Conservation (phyloP, 2,888 invertebrate species). For the Latheticus oryzae region DNA sequence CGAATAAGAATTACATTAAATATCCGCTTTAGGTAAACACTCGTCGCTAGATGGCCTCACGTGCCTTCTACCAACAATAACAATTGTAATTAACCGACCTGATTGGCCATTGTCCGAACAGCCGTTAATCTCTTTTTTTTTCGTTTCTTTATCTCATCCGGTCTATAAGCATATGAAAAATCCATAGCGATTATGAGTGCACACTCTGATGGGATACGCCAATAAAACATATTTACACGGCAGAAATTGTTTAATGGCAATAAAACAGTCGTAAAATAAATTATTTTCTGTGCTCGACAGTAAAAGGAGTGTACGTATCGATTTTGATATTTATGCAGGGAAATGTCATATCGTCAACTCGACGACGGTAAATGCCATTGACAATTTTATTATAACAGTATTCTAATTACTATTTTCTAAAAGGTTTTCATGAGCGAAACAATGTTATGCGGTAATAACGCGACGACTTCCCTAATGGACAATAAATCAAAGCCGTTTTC, state of each 20-base stretch:
- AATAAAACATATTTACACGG: conserved; percentile 50
- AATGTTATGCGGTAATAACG: conserved; percentile 21
- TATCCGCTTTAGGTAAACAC: too few species aligned
- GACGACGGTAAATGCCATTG: conserved; percentile 41
- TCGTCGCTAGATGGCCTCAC: conserved; percentile 14
- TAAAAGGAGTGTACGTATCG: conserved; percentile 47
- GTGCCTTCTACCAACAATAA: neutral
- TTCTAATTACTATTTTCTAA: conserved; percentile 35
- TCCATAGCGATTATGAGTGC: conserved; percentile 33
- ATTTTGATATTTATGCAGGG: conserved; percentile 47
- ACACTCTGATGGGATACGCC: conserved; percentile 44
- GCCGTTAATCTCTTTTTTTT: conserved; percentile 12
- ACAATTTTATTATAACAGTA: conserved; percentile 42
- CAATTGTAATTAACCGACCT: conserved; percentile 13
- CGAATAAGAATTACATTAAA: conserved; percentile 22
- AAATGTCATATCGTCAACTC: conserved; percentile 44
- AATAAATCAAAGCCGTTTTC: conserved; percentile 22
- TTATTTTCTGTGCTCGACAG: conserved; percentile 48
- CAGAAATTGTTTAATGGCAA: conserved; percentile 50
- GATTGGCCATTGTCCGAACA: conserved; percentile 17
- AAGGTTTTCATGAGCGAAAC: conserved; percentile 32
- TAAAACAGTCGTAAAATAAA: conserved; percentile 52
- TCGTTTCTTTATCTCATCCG: conserved; percentile 12
- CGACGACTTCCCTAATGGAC: conserved; percentile 14
- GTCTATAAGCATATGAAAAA: conserved; percentile 26